These are phyloP conservation scores for Trissolcus basalis DNA, from an alignment of 1,140 invertebrate species.

Conservation along the genomic window DNA sequence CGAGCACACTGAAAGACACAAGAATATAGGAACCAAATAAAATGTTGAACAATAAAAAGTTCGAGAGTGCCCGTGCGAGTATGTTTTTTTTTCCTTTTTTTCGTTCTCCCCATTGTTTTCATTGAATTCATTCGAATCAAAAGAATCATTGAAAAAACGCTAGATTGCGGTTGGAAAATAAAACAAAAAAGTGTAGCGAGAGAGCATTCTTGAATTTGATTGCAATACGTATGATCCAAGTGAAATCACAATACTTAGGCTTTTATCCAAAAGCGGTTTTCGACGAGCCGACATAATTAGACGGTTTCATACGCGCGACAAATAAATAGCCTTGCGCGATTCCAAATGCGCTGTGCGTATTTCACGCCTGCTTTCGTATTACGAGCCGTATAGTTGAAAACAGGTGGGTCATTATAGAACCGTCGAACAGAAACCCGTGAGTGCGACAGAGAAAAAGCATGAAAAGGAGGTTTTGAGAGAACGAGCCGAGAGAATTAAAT, in stretches of 20 bases:
- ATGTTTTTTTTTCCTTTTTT: too few species aligned
- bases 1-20: too few species aligned
- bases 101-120: too few species aligned
- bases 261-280: slow-evolving; percentile 45
- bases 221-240: slow-evolving; percentile 38
- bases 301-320: slow-evolving; percentile 38
- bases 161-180: too few species aligned
- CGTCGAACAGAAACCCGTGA: slow-evolving; percentile 33
- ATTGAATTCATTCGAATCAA: neutral
- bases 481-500: slow-evolving; percentile 27
- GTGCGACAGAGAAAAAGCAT: slow-evolving; percentile 24
- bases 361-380: slow-evolving; percentile 48
- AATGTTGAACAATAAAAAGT: too few species aligned
- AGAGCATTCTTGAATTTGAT: slow-evolving; percentile 30
- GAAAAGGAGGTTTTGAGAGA: slow-evolving; percentile 16
- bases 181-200: too few species aligned
- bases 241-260: slow-evolving; percentile 51
- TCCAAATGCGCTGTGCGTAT: slow-evolving; percentile 41
- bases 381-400: slow-evolving; percentile 55
- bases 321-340: slow-evolving; percentile 25
- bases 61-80: too few species aligned
- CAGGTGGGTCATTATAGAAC: slow-evolving; percentile 67
- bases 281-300: slow-evolving; percentile 54
- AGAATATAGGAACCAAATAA: too few species aligned
- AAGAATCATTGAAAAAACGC: neutral